Evolutionary conservation across 2,797 vertebrate genomes (phyloP), one percentile per base, ranked within the genome.

Genomic region (Phaenicophaeus curvirostris): DNA sequence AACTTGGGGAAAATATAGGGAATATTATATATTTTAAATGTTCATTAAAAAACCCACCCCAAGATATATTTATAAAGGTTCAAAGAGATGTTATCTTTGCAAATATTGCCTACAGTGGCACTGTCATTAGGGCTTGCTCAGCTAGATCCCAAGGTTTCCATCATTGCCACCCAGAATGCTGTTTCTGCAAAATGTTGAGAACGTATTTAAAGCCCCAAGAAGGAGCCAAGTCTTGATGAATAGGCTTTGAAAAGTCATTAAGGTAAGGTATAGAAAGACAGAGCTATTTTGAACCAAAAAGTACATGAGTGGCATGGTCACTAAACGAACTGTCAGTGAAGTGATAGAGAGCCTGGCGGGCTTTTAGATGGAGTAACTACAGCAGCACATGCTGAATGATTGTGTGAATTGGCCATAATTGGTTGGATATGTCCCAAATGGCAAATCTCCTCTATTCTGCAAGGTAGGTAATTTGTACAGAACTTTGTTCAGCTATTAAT

Each of bases 11-110:
- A 44, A 79, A 42, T 16, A n/a, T 1, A 28, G 31, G 7, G 11
- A n/a, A 28, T 8, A 48, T 37, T 5, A 6, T 7, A 3, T 30
- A 23, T 11, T 67, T 51, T 3, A 35, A 67, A 9, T 5, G 3
- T 14, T 75, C 17, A 41, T 28, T 1, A 66, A 77, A n/a, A 65
- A 75, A 4, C 16, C 19, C 46, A 15, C 0, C 0, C 3, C 7
- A 9, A 54, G 53, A 24, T 3, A 4, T 19, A 13, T 33, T 24
- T 23, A 5, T 15, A 25, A 39, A 71, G 8, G 62, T 17, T 68
- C 18, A 14, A 28, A 48, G 51, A 57, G 48, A 13, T 5, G 28
- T 46, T 67, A 28, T 8, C 28, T 72, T 33, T 39, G 39, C 59
- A 48, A 28, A 16, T 3, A 4, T 4, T 25, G n/a, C 48, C 11